These are phyloP conservation scores for Electrophaes corylata DNA, from an alignment of 2,888 invertebrate genomes.

Conservation along the genomic window DNA sequence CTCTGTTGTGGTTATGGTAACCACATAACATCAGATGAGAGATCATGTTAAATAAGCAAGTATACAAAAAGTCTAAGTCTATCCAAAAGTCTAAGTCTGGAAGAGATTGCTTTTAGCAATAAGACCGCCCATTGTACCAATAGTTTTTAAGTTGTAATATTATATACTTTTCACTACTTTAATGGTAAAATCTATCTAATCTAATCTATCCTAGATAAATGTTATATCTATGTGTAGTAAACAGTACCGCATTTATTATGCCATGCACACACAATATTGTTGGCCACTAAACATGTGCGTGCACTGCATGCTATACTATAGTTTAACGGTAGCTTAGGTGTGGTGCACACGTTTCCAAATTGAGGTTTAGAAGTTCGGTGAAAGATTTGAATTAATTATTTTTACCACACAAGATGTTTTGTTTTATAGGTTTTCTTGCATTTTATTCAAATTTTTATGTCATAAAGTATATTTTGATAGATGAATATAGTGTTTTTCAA, in stretches of 20 bases:
- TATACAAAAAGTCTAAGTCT: too few relatives aligned
- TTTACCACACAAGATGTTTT: conserved; percentile 33
- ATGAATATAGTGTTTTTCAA: not conserved
- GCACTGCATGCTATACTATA: conserved; percentile 54
- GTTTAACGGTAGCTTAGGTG: conserved; percentile 48
- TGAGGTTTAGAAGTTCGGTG: conserved; percentile 20
- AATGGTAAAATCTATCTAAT: too few relatives aligned
- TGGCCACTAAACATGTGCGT: conserved; percentile 73
- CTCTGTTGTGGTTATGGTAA: too few relatives aligned
- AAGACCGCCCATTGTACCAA: too few relatives aligned
- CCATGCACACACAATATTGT: conserved; percentile 58
- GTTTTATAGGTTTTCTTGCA: conserved; percentile 18
- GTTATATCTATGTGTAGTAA: conserved; percentile 25
- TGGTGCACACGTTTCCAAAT: conserved; percentile 20
- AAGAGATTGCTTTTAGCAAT: too few relatives aligned
- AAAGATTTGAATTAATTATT: conserved; percentile 29
- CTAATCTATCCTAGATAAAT: not conserved
- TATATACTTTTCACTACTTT: too few relatives aligned
- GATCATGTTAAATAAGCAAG: too few relatives aligned
- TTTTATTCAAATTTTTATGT: conserved; percentile 6
- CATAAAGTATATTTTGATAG: not conserved
- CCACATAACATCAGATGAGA: too few relatives aligned
- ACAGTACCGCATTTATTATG: conserved; percentile 54
- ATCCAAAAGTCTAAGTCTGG: too few relatives aligned
- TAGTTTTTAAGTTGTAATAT: too few relatives aligned